Conservation (phyloP, 2,113 vertebrate genomes). For the Pachypanchax playfairii region DNA sequence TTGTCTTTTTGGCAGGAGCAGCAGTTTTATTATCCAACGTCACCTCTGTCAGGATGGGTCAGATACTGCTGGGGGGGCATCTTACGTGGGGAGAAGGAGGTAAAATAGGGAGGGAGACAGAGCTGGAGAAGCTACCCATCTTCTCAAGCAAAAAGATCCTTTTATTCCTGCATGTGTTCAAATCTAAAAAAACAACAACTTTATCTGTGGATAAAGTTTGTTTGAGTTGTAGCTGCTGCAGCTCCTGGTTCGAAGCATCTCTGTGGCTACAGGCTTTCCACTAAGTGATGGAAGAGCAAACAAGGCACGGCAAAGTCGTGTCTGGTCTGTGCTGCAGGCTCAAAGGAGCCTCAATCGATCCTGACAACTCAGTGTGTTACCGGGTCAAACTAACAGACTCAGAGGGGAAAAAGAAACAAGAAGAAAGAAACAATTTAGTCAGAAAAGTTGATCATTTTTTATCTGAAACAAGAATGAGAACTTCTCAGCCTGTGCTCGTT, state of each 20-base stretch:
- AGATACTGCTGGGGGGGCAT: slow-evolving; percentile 59
- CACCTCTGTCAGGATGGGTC: slow-evolving; percentile 67
- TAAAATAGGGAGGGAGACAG: slow-evolving; percentile 16
- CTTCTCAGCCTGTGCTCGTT: neutral
- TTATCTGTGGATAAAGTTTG: slow-evolving; percentile 2
- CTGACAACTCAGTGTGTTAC: slow-evolving; percentile 68
- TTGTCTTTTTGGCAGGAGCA: slow-evolving; percentile 58
- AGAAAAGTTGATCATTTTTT: neutral
- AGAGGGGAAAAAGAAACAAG: slow-evolving; percentile 28
- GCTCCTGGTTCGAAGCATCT: too few species aligned
- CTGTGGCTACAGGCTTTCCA: slow-evolving; percentile 24
- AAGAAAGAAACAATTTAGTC: neutral
- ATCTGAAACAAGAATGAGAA: neutral
- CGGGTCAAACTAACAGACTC: slow-evolving; percentile 33
- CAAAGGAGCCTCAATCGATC: slow-evolving; percentile 46
- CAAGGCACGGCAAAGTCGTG: slow-evolving; percentile 34
- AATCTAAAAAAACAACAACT: too few species aligned
- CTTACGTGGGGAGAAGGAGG: slow-evolving; percentile 26
- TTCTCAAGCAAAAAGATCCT: slow-evolving; percentile 6
- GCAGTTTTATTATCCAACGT: slow-evolving; percentile 50
- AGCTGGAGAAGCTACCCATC: slow-evolving; percentile 30
- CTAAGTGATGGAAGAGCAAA: slow-evolving; percentile 32
- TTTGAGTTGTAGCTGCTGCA: slow-evolving; percentile 8
- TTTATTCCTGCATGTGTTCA: slow-evolving; percentile 4
- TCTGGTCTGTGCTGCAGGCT: slow-evolving; percentile 44